phyloP scores from a whole-genome alignment of 2,888 invertebrate genomes.

The Eilema sororculum region DNA sequence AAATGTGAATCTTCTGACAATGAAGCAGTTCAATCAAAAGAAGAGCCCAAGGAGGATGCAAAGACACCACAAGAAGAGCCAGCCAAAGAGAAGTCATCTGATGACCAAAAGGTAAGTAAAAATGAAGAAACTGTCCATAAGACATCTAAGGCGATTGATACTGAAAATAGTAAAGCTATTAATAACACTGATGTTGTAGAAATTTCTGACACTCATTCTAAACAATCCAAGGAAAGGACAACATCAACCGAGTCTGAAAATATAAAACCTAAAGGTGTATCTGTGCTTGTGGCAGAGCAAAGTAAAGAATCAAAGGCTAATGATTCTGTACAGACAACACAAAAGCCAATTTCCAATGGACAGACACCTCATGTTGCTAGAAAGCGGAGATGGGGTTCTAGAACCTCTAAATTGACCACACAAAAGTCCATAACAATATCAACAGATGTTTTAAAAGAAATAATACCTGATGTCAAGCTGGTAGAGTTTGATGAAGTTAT shows the following conservation, averaged over 20 bases:
- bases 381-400: constrained; percentile 82
- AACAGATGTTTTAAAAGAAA: constrained; percentile 90
- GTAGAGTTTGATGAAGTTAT: constrained; percentile 88
- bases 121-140: constrained; percentile 69
- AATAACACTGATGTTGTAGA: constrained; percentile 82
- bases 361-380: constrained; percentile 69
- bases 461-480: constrained; percentile 88
- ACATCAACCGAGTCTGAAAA: constrained; percentile 53
- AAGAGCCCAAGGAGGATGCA: constrained; percentile 47
- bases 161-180: constrained; percentile 63
- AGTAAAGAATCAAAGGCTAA: constrained; percentile 45
- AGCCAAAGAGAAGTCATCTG: constrained; percentile 41
- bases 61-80: constrained; percentile 50
- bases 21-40: constrained; percentile 61
- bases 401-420: constrained; percentile 80
- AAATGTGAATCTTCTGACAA: constrained; percentile 70
- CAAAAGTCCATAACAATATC: constrained; percentile 91
- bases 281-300: constrained; percentile 34
- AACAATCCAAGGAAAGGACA: constrained; percentile 53
- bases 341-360: constrained; percentile 68
- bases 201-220: constrained; percentile 59
- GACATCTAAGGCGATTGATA: constrained; percentile 62
- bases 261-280: constrained; percentile 44
- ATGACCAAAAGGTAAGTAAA: constrained; percentile 77
- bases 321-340: constrained; percentile 60